Base-by-base conservation (phyloP, 2,888 invertebrate species). In the Agrypnus murinus region DNA sequence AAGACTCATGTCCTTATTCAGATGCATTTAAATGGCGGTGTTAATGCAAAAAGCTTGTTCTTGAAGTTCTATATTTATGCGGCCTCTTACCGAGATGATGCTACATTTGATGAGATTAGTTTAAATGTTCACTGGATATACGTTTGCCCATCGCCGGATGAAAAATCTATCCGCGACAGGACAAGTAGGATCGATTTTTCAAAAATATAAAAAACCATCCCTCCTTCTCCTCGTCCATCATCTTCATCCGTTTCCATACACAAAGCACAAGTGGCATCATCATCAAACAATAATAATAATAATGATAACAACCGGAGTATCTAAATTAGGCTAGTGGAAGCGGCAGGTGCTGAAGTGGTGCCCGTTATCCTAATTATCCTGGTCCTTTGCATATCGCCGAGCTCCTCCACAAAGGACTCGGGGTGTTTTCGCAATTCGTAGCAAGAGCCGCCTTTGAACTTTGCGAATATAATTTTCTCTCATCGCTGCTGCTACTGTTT, bases 331-430 rank as follows among this genome's bases (percentile, higher is more conserved):
- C 77, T 78, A 79, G 78, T 79, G 77, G 76, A 77, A 76, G 78
- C 77, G 77, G 79, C 78, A 78, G 78, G 79, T 84, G 83, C 82
- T 82, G 83, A 83, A 85, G 84, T 84, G 84, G 84, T 83, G 82
- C 84, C 83, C 84, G 84, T 85, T 84, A 84, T 84, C 84, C 85
- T 85, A 86, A 86, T 86, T 86, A 86, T 85, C 83, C 81, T 83
- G 82, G 84, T 84, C 84, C 84, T 86, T 86, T 85, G 84, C 85
- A 84, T 84, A 84, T 85, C 84, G 84, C 82, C 83, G 82, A 79
- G 79, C 78, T 64, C 60, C 69, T 71, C 79, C 80, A 82, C 82
- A 84, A 85, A 84, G 83, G 83, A 82, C 83, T 83, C 80, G 84
- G 85, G 84, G 85, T 85, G 85, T 85, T 85, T 85, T 85, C 84